Percentiles rank a stretch among this genome's conserved stretches.
These are phyloP conservation scores for Poecile montanus DNA, from an alignment of 2,797 vertebrate genomes.

Conservation along the genomic window DNA sequence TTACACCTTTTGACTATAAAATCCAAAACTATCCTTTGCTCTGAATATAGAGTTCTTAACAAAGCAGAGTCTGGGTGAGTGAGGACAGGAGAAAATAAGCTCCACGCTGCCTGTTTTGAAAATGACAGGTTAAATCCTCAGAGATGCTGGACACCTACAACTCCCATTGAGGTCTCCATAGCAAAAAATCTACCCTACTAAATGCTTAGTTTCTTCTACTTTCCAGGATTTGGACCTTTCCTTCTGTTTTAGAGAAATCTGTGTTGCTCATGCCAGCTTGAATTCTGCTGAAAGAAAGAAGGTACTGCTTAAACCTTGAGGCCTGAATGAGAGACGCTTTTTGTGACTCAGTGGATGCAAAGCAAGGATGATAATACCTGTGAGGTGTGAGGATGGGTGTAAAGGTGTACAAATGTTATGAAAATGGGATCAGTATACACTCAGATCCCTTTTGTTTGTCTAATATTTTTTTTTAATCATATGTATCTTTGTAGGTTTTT, in stretches of 20 bases:
- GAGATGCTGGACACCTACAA: neutral
- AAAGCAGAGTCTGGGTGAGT: neutral
- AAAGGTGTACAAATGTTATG: neutral
- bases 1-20: neutral
- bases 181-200: neutral
- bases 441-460: neutral
- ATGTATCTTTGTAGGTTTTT: neutral
- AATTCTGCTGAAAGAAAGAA: neutral
- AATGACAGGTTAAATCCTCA: conserved; percentile 8
- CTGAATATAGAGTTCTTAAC: neutral
- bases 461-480: neutral
- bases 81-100: conserved; percentile 27
- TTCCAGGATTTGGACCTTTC: neutral
- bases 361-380: neutral
- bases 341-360: neutral
- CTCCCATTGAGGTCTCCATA: neutral
- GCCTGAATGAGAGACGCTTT: neutral
- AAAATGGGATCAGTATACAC: neutral
- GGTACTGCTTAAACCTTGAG: neutral
- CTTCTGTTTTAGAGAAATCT: neutral
- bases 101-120: neutral
- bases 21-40: neutral
- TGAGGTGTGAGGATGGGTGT: neutral
- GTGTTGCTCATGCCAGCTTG: neutral
- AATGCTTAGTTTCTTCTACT: neutral